Conservation (phyloP, 1,140 invertebrate genomes). For the Drosophila pseudoobscura region DNA sequence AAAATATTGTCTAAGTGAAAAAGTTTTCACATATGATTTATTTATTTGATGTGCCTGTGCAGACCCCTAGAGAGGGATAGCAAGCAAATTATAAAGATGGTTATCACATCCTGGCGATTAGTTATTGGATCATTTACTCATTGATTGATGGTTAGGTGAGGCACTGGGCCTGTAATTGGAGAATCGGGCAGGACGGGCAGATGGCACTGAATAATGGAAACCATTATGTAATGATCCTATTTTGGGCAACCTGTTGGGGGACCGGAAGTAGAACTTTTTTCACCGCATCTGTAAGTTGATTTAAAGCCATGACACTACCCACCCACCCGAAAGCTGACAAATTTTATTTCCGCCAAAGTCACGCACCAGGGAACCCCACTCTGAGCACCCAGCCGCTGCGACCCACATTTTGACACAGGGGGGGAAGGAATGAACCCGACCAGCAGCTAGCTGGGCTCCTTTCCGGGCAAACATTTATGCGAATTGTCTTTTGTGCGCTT, state of each 20-base stretch:
- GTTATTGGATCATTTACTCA: conserved; percentile 45
- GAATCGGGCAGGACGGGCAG: neutral
- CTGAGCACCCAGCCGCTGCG: conserved; percentile 30
- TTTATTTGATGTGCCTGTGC: conserved; percentile 62
- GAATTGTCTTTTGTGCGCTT: conserved; percentile 80
- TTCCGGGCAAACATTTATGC: conserved; percentile 65
- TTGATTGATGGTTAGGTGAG: conserved; percentile 50
- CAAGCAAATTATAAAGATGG: conserved; percentile 43
- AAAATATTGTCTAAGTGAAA: conserved; percentile 77
- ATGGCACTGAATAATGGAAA: conserved; percentile 30
- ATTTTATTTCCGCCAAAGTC: conserved; percentile 77
- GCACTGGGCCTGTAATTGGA: conserved; percentile 36
- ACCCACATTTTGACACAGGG: conserved; percentile 53
- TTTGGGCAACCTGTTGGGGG: conserved; percentile 29
- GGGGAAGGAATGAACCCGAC: neutral
- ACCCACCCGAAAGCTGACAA: conserved; percentile 58
- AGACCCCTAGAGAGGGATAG: neutral
- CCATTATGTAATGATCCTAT: conserved; percentile 53
- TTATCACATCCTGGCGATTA: conserved; percentile 66
- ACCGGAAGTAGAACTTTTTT: conserved; percentile 7
- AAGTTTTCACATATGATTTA: conserved; percentile 76
- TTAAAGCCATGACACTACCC: conserved; percentile 61
- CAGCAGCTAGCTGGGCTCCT: neutral
- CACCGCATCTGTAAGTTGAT: conserved; percentile 59
- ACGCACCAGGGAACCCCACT: conserved; percentile 68